Base-by-base conservation (phyloP, 1,140 invertebrate species). In the Drosophila kanapiae region DNA sequence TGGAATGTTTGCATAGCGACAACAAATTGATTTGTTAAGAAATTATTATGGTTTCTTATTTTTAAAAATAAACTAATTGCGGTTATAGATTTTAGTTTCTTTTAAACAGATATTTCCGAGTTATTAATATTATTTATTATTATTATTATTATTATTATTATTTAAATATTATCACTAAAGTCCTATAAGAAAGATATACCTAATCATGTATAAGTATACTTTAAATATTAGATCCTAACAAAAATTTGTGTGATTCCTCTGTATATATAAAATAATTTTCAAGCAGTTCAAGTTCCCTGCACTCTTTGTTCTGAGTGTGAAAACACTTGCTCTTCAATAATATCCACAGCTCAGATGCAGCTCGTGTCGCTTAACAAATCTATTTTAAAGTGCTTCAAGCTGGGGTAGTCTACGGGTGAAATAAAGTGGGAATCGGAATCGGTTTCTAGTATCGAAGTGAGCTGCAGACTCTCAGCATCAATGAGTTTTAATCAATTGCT, bases 401-500 rank as follows among this genome's bases (percentile, higher is more conserved):
- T 27, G 45, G 23, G 33, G 27, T n/a, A 63, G 63, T 54, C 14
- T 27, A 38, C 43, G 29, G 43, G 53, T 14, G 14, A 40, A 33
- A 35, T 16, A 53, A 47, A 35, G 13, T 51, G 37, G 42, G 40
- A 31, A 31, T 37, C 29, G 33, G 33, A 33, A 40, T 67, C 3
- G 62, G 31, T 60, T 51, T 53, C 14, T 48, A 59, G 37, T 60
- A 38, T 48, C 65, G 45, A 49, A 70, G 69, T 82, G 53, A 59
- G 18, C 35, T 53, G 59, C 69, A 54, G 48, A 47, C 78, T 78
- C 53, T 61, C 60, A 65, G 60, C 60, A 60, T 67, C 75, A 86
- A 76, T 77, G 62, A 74, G 75, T 77, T 82, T 69, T 80, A 87
- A 87, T 76, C 76, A 79, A 87, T 79, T 82, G 71, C 27, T 49